phyloP scores from a whole-genome alignment of 1,140 invertebrate genomes.

The Lepidostoma basale region DNA sequence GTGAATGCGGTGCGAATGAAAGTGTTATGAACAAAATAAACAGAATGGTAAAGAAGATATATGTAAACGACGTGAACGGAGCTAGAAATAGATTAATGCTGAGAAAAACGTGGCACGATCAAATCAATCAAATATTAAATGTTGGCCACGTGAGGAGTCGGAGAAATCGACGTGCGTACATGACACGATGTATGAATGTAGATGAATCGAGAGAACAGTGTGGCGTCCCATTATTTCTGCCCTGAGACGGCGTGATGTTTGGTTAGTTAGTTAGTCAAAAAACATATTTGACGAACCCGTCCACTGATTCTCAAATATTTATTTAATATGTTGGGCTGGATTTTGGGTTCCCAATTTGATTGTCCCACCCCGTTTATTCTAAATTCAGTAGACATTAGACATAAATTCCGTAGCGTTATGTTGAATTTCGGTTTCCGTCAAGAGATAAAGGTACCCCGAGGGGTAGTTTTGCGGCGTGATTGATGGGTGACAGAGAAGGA shows the following conservation, averaged over 20 bases:
- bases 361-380: too few relatives aligned
- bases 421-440: too few relatives aligned
- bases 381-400: too few relatives aligned
- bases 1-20: not conserved
- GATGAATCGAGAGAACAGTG: not conserved
- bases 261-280: not conserved
- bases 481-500: too few relatives aligned
- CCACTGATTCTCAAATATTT: too few relatives aligned
- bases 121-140: not conserved
- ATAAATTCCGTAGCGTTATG: too few relatives aligned
- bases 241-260: not conserved
- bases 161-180: not conserved
- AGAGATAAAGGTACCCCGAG: too few relatives aligned
- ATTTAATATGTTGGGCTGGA: too few relatives aligned
- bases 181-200: not conserved
- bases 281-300: too few relatives aligned
- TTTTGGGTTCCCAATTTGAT: too few relatives aligned
- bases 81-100: not conserved
- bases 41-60: not conserved
- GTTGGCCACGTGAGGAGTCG: not conserved
- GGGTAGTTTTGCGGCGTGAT: too few relatives aligned
- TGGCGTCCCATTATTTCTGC: not conserved
- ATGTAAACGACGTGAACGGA: not conserved
- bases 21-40: too few relatives aligned
- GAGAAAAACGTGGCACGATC: not conserved